A percentile compares a stretch with the other conserved stretches of the same genome.
These are phyloP conservation scores for Pandion haliaetus DNA, from an alignment of 2,113 vertebrate genomes.

Conservation along the genomic window DNA sequence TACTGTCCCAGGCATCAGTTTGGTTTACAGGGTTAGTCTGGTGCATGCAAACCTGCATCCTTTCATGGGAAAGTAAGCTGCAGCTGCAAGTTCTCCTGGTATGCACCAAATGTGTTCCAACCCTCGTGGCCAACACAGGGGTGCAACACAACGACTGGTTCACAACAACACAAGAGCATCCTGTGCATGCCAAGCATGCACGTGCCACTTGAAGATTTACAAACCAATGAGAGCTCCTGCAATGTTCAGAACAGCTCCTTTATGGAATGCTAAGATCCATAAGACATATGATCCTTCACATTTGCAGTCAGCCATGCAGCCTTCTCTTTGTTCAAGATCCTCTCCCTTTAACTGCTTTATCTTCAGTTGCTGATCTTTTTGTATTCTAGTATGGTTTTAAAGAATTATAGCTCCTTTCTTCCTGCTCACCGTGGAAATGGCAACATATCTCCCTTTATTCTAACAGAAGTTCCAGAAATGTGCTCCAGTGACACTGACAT, in stretches of 20 bases:
- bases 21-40: background rate
- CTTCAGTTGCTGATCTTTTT: background rate
- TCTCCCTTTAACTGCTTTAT: background rate
- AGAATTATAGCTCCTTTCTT: background rate
- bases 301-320: background rate
- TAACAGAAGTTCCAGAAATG: background rate
- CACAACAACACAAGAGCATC: background rate
- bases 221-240: background rate
- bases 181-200: background rate
- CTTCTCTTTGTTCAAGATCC: background rate
- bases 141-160: background rate
- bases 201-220: background rate
- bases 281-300: background rate
- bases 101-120: background rate
- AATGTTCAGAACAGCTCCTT: background rate
- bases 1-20: background rate
- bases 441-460: background rate
- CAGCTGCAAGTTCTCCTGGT: background rate
- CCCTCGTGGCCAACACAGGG: background rate
- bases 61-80: background rate
- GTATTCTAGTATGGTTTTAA: background rate
- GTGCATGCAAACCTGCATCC: background rate
- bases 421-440: fast-evolving
- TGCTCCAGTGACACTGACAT: background rate
- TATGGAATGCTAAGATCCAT: background rate